Evolutionary conservation across 2,797 vertebrate species (phyloP).

Genomic region (Geotrypetes seraphini): DNA sequence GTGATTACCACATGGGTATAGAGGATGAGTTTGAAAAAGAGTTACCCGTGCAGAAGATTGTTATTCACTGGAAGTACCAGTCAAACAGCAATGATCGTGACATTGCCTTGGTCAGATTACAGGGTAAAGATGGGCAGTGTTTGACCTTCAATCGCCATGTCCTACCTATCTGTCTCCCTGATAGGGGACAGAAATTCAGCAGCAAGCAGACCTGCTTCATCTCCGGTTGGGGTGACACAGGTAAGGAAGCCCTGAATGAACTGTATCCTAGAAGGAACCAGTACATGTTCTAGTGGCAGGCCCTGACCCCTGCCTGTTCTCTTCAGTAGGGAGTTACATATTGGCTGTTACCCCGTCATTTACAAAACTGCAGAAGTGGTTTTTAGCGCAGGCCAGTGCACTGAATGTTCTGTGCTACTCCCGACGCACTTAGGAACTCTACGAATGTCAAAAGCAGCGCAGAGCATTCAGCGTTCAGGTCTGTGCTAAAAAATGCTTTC

Average conservation of each 20-base stretch:
- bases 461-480: no score
- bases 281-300: no score
- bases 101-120: conserved; percentile 70
- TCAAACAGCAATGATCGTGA: conserved; percentile 71
- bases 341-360: no score
- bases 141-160: conserved; percentile 70
- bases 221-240: conserved; percentile 77
- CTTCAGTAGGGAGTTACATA: no score
- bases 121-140: conserved; percentile 63
- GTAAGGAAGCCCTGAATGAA: conserved; percentile 31
- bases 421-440: no score
- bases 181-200: conserved; percentile 45
- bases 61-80: conserved; percentile 70
- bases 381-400: no score
- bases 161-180: conserved; percentile 66
- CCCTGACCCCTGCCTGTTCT: no score
- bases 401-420: no score
- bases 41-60: conserved; percentile 58
- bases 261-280: background rate
- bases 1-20: conserved; percentile 72
- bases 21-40: conserved; percentile 74
- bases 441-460: no score
- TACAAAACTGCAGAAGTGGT: no score
- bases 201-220: conserved; percentile 63
- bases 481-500: no score